Evolutionary conservation across 2,888 invertebrate genomes (phyloP), one percentile per base, ranked within the genome.

Genomic region (Lasioglossum calceatum): DNA sequence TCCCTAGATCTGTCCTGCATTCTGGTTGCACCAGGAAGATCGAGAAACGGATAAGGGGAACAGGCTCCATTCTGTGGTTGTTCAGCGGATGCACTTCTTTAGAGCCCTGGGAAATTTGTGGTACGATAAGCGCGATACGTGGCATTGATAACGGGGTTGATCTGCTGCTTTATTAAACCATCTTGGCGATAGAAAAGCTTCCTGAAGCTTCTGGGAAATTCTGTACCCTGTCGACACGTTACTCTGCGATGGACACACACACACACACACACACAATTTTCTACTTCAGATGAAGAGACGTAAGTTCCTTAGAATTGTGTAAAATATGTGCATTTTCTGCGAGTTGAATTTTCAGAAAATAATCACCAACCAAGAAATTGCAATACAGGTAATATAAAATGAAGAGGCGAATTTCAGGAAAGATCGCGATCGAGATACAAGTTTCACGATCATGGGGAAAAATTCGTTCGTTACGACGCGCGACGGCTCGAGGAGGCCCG

Each of bases 391-490:
- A 47, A 47, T 50, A 7, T 2, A 23, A 54, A 54, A 23, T 5
- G 54, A 8, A 54, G 14, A 61, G 14, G 27, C 1, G 27, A 61
- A 27, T 61, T 61, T 27, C 5, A 2, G 5, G 16, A n/a, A 5
- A 4, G 61, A 61, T 58, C 58, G 23, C 58, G 27, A 12, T 5
- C 14, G 14, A 14, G 61, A 61, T 27, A 0, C 27, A 16, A 27
- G 61, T 61, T 61, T 61, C 27, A 61, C 5, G 61, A 27, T 5
- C 70, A 12, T 23, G 23, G 23, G 19, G 8, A 36, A 76, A 44
- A 79, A 67, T 19, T 67, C 1, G 36, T 79, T 77, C 64, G 73
- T 70, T 71, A 58, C 73, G 71, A 47, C 23, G 50, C 36, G 36
- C 73, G 71, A 47, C 23, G 64, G 74, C 39, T 79, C 58, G 23